Evolutionary conservation across 2,113 vertebrate genomes (phyloP).

Genomic region (Paralichthys olivaceus): DNA sequence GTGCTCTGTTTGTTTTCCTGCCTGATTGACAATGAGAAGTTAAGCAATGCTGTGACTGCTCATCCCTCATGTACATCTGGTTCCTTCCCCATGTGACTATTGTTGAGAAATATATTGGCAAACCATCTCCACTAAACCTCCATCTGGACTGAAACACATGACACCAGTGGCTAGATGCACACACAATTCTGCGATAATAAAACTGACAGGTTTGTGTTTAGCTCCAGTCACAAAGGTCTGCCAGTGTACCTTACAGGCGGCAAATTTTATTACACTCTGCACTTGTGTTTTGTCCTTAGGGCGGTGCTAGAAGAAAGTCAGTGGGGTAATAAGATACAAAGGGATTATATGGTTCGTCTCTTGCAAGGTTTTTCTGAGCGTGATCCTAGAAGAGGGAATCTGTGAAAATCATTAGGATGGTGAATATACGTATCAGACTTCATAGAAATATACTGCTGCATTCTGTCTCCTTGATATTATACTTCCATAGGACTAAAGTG

Average conservation of each 20-base stretch:
- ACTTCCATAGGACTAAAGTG: not conserved
- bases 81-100: conserved; percentile 48
- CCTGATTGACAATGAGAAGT: conserved; percentile 47
- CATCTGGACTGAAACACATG: conserved; percentile 47
- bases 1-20: conserved; percentile 29
- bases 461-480: too few species aligned
- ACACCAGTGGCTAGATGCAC: conserved; percentile 29
- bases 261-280: not conserved
- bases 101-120: conserved; percentile 47
- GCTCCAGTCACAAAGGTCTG: not conserved
- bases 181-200: not conserved
- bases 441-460: too few species aligned
- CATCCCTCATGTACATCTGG: conserved; percentile 42
- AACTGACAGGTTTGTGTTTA: conserved; percentile 20
- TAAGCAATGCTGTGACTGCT: conserved; percentile 26
- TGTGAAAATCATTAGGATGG: too few species aligned
- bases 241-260: not conserved
- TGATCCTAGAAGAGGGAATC: too few species aligned
- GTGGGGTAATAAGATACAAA: not conserved
- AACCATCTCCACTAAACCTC: conserved; percentile 24
- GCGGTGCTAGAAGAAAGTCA: not conserved
- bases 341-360: not conserved
- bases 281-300: not conserved
- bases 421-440: too few species aligned
- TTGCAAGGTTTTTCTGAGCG: too few species aligned